Evolutionary conservation across 2,113 vertebrate species (phyloP), one percentile per base, ranked within the genome.

Genomic region (Ascaphus truei): DNA sequence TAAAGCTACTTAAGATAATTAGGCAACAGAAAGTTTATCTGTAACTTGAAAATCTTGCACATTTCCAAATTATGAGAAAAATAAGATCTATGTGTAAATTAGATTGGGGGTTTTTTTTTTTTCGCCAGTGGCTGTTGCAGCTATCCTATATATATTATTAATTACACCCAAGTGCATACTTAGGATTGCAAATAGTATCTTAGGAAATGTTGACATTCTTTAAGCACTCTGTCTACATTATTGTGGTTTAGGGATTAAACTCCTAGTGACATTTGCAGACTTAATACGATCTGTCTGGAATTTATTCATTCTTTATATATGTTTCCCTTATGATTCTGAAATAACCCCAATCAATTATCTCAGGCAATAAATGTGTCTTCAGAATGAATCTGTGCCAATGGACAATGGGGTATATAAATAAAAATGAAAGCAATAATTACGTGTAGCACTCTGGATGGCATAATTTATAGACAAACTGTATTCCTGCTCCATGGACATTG

Each of bases 1-100:
- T 25, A 56, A 56, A 67, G 52, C 52, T 56, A 56, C 53, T 67
- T 67, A 57, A 67, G 64, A 67, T 67, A 67, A 67, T 65, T 33
- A 67, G 51, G 37, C 51, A 56, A 16, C 39, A 30, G 37, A 45
- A 55, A 67, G 26, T 57, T 65, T 53, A 16, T 50, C 20, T 52
- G 31, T 65, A 34, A 65, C 16, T 53, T 55, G 62, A 41, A 65
- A 23, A 65, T 65, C 50, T 65, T 53, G 41, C 62, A 65, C 62
- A 43, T 65, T 65, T 65, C 36, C 39, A 30, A 65, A 65, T 48
- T 65, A 36, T 65, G 22, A 10, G 45, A 62, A 47, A 31, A 53
- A 30, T 41, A 36, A 16, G 22, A 37, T 53, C 41, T 67, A 27
- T 36, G 41, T 63, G 30, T 26, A 58, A 53, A 43, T 33, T 34